Base-by-base conservation (phyloP, 2,113 vertebrate genomes). In the Aptenodytes patagonicus region DNA sequence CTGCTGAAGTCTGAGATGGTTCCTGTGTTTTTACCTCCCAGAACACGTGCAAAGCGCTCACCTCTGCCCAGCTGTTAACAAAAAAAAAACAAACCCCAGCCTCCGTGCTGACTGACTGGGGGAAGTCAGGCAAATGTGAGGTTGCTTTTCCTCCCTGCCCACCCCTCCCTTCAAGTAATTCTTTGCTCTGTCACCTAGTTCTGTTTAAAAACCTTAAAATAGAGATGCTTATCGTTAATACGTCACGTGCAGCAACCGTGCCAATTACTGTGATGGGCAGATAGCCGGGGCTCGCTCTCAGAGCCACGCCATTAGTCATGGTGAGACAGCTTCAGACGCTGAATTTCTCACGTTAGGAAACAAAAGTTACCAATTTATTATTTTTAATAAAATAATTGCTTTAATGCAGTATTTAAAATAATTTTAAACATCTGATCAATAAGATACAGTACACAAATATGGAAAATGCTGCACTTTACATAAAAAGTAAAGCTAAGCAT, bases 361-460 rank as follows among this genome's bases (percentile, higher is more conserved):
- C 57, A 94, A 93, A 93, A 96, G 55, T 34, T 7, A 92, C 22
- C 10, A 4, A 58, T 78, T 81, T 95, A 90, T 92, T 95, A 62
- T 98, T 97, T 98, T 97, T 98, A 98, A 98, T 97, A 98, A 98
- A 98, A 98, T 98, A 98, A 97, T 98, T 96, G 87, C 83, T 98
- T 98, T 98, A 98, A 98, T 98, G 97, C 75, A 96, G 92, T 98
- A 97, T 98, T 97, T 98, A 97, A 98, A 98, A 98, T 98, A 98
- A 97, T 96, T 96, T 97, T 97, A 91, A 98, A 98, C 97, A 98
- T 97, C 95, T 97, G 96, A 93, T 98, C 97, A 97, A 70, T 97
- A 98, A 97, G 95, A 97, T 97, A 95, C 80, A 97, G 97, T 98
- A 98, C 96, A 98, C 94, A 98, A 98, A 96, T 88, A 97, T 90